Evolutionary conservation across 2,797 vertebrate genomes (phyloP), one percentile per base, ranked within the genome.

Genomic region (Parauchenoglanis ngamensis): DNA sequence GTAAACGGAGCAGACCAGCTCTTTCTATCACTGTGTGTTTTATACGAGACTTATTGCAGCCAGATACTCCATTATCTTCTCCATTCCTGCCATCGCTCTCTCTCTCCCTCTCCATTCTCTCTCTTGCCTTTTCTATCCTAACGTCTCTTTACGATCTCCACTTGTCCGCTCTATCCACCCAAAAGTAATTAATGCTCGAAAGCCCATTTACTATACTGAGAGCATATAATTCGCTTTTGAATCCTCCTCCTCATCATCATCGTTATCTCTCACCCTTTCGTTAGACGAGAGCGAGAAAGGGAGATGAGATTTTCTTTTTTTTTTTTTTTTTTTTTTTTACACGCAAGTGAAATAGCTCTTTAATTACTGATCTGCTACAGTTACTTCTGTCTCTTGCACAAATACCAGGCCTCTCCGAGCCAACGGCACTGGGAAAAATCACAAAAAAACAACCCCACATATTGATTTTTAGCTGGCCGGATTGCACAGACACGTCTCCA

Each of bases 171-270:
- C 79, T 83, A 59, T 76, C 76, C 67, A 86, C 52, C 68, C 83
- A 85, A 85, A 85, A 85, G 28, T 88, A 73, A 85, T 85, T 80
- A 80, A 88, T 63, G 63, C 31, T 57, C 31, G 54, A 88, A 84
- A 70, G 44, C 56, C 65, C 67, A 80, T 85, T 85, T 72, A 87
- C 73, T 31, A 72, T 83, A 80, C 17, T 25, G 44, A 72, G 76
- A 88, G 76, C n/a, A 35, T 73, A 73, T 70, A 73, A 56, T 73
- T 85, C 77, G 59, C 44, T 85, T 63, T 28, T 25, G 44, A 65
- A 65, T 85, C 67, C 25, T 80, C 61, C 31, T 65, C 83, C 28
- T 59, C 81, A 57, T 56, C 78, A 17, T 81, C 78, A 2, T 70
- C 44, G 79, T 63, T 82, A 81, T 73, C 70, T 15, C 54, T 49